Conservation (phyloP, 1,140 invertebrate genomes). For the Ostrea denselamellosa region DNA sequence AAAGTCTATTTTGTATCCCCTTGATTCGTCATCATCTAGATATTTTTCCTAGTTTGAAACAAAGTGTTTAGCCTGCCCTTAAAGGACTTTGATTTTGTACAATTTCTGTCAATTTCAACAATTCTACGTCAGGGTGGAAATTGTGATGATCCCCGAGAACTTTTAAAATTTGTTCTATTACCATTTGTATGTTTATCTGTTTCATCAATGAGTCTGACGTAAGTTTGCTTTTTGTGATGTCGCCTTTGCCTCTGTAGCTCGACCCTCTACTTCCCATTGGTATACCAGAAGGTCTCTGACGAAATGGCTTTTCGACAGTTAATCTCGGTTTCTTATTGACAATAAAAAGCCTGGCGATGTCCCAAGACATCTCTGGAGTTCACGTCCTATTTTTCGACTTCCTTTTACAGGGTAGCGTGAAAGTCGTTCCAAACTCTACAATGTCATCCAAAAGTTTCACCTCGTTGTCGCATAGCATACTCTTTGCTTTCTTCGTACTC, state of each 20-base stretch:
- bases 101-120: constrained; percentile 15
- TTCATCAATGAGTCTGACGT: not conserved
- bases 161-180: constrained; percentile 36
- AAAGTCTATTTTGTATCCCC: constrained; percentile 34
- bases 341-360: not conserved
- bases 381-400: constrained; percentile 3
- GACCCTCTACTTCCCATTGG: not conserved
- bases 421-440: constrained; percentile 24
- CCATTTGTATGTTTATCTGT: constrained; percentile 12
- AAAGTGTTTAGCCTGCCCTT: not conserved
- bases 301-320: not conserved
- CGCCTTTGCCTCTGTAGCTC: constrained; percentile 3
- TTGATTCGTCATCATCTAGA: not conserved
- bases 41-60: constrained; percentile 15
- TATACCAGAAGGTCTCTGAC: not conserved
- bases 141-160: constrained; percentile 21
- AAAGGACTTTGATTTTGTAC: constrained; percentile 26
- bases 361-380: not conserved
- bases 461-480: not conserved
- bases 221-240: not conserved
- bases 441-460: not conserved
- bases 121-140: constrained; percentile 6
- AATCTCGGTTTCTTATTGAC: not conserved
- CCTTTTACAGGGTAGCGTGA: not conserved
- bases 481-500: constrained; percentile 38